Evolutionary conservation across 2,113 vertebrate species (phyloP).

Genomic region (Platycercus adscitus): DNA sequence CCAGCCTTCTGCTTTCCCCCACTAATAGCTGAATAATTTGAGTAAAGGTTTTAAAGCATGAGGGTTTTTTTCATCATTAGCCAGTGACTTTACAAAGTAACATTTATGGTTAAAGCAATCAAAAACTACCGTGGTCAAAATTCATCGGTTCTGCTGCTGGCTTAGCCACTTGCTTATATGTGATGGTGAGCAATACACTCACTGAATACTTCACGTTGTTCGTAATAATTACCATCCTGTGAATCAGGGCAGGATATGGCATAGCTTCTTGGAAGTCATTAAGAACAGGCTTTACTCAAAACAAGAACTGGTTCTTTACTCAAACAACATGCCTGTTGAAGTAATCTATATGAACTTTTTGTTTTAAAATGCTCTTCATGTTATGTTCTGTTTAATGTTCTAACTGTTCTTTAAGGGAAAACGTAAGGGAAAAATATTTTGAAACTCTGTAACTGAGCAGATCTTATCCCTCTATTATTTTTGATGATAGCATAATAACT

Average conservation of each 20-base stretch:
- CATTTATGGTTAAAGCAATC: not conserved
- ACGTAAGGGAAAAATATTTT: not conserved
- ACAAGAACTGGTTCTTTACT: not conserved
- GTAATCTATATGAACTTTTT: not conserved
- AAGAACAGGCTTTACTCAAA: not conserved
- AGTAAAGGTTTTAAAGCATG: not conserved
- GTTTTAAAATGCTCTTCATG: not conserved
- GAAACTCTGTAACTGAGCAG: not conserved
- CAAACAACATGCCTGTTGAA: not conserved
- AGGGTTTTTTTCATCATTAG: not conserved
- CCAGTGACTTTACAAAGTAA: not conserved
- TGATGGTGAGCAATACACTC: accelerated
- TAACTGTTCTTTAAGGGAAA: not conserved
- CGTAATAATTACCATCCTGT: not conserved
- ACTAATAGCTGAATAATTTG: not conserved
- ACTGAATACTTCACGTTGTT: not conserved
- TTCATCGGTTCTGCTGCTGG: not conserved
- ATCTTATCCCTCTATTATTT: not conserved
- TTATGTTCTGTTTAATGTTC: not conserved
- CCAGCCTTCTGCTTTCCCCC: not conserved
- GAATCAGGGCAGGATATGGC: not conserved
- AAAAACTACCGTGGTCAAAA: not conserved
- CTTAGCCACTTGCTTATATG: not conserved
- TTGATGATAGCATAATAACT: not conserved
- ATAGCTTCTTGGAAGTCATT: not conserved